Conservation (phyloP, 2,113 vertebrate genomes). For the Scortum barcoo region DNA sequence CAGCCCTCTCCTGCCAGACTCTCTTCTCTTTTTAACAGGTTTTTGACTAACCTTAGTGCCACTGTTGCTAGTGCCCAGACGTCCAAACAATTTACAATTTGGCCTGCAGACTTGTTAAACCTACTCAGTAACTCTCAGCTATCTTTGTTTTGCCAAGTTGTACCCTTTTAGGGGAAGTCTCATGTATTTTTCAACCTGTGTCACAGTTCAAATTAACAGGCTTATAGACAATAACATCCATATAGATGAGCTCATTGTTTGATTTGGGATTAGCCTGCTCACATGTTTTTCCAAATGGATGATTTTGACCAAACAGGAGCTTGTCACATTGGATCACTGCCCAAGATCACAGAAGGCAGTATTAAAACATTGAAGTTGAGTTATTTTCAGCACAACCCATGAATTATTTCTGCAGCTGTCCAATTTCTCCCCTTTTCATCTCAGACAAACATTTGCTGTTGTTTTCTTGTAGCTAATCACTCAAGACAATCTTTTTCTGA, state of each 20-base stretch:
- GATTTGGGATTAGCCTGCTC: constrained; percentile 52
- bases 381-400: constrained; percentile 63
- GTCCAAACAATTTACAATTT: constrained; percentile 42
- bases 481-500: background rate
- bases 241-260: constrained; percentile 63
- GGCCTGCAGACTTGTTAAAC: constrained; percentile 22
- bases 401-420: constrained; percentile 68
- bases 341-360: constrained; percentile 55
- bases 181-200: constrained; percentile 29
- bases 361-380: constrained; percentile 70
- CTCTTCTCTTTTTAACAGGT: constrained; percentile 53
- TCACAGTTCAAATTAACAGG: constrained; percentile 38
- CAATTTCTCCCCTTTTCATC: constrained; percentile 7
- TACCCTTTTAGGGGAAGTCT: constrained; percentile 30
- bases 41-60: constrained; percentile 58
- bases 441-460: constrained; percentile 37
- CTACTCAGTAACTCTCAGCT: constrained; percentile 32
- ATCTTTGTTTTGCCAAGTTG: constrained; percentile 34
- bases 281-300: constrained; percentile 57
- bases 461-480: constrained; percentile 2
- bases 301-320: constrained; percentile 63
- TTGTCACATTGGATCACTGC: constrained; percentile 53
- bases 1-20: constrained; percentile 35
- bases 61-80: constrained; percentile 36
- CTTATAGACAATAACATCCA: constrained; percentile 26